Evolutionary conservation across 2,888 invertebrate genomes (phyloP).

Genomic region (Kuschelorhynchus macadamiae): DNA sequence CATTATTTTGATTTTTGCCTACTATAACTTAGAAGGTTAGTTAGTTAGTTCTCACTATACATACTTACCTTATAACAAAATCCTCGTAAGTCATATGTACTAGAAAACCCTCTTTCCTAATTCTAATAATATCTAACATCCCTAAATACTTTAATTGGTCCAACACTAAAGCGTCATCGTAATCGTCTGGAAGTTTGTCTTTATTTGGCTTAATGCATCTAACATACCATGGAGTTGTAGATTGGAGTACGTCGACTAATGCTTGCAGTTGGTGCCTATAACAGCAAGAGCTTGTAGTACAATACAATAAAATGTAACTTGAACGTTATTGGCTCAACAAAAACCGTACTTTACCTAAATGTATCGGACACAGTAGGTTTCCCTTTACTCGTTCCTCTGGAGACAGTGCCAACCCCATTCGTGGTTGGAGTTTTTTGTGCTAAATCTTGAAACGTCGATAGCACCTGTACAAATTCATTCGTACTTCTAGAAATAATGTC

Average conservation of each 20-base stretch:
- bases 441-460: slow-evolving; percentile 76
- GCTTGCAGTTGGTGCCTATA: slow-evolving; percentile 83
- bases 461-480: slow-evolving; percentile 86
- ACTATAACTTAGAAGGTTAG: too few relatives aligned
- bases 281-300: too few relatives aligned
- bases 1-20: too few relatives aligned
- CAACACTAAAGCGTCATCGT: slow-evolving; percentile 84
- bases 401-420: slow-evolving; percentile 74
- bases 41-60: too few relatives aligned
- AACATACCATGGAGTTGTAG: slow-evolving; percentile 93
- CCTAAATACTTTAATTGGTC: slow-evolving; percentile 92
- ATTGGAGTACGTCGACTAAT: slow-evolving; percentile 90
- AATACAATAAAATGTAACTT: too few relatives aligned
- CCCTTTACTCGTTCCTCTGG: slow-evolving; percentile 89
- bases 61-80: slow-evolving; percentile 74
- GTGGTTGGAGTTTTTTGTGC: slow-evolving; percentile 53
- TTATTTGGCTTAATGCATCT: slow-evolving; percentile 94
- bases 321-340: too few relatives aligned
- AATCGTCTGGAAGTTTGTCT: slow-evolving; percentile 84
- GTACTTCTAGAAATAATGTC: slow-evolving; percentile 89
- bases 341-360: slow-evolving; percentile 75
- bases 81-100: slow-evolving; percentile 85
- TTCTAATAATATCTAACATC: slow-evolving; percentile 93
- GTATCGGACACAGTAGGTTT: slow-evolving; percentile 93
- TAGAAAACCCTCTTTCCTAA: slow-evolving; percentile 91